A percentile compares a stretch with the other conserved stretches of the same genome.
Conservation (phyloP, 1,140 invertebrate genomes). For the Propsilocerus akamusi region DNA sequence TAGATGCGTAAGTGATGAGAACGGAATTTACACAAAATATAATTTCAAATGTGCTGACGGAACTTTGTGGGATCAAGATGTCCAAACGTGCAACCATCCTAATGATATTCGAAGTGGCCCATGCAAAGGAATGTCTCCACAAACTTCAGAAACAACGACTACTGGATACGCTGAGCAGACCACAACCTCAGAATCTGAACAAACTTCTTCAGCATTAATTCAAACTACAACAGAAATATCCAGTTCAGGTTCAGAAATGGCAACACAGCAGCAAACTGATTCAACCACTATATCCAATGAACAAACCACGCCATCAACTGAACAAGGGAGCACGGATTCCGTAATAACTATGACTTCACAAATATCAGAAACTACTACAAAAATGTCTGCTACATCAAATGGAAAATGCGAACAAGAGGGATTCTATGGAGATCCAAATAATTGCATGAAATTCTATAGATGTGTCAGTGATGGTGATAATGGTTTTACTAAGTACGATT, state of each 20-base stretch:
- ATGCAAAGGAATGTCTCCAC: slow-evolving; percentile 7
- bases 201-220: slow-evolving; percentile 10
- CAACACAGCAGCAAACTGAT: too few relatives aligned
- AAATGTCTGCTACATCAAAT: not conserved
- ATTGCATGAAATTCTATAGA: slow-evolving; percentile 37
- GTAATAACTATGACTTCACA: too few relatives aligned
- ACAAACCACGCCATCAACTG: too few relatives aligned
- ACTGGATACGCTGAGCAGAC: slow-evolving; percentile 6
- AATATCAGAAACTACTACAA: not conserved
- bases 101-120: slow-evolving; percentile 25
- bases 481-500: slow-evolving; percentile 24
- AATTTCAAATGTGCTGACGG: slow-evolving; percentile 23
- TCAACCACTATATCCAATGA: too few relatives aligned
- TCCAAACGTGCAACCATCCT: slow-evolving; percentile 38
- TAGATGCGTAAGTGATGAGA: not conserved
- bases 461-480: slow-evolving; percentile 27
- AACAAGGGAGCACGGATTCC: too few relatives aligned
- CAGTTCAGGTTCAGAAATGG: too few relatives aligned
- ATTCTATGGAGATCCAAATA: slow-evolving; percentile 29
- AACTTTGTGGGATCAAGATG: slow-evolving; percentile 33
- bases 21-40: slow-evolving; percentile 5
- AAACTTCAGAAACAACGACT: slow-evolving; percentile 7
- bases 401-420: slow-evolving; percentile 13
- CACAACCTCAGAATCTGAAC: slow-evolving; percentile 9
- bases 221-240: too few relatives aligned